Evolutionary conservation across 2,888 invertebrate genomes (phyloP).

Genomic region (Caenorhabditis drosophilae): DNA sequence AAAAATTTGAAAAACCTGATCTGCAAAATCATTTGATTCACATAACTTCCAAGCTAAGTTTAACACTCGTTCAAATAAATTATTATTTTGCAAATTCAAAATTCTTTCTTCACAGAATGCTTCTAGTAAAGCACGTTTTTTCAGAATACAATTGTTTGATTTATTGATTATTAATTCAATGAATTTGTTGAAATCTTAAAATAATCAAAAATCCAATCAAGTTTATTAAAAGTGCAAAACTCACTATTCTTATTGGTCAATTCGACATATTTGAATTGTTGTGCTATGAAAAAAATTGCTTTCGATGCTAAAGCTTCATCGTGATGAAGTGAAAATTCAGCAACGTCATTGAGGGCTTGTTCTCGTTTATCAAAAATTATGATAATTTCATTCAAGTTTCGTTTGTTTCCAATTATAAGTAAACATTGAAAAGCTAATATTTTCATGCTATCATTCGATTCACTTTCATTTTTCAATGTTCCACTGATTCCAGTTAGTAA

Average conservation of each 20-base stretch:
- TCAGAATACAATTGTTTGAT: neutral
- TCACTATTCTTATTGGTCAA: no score
- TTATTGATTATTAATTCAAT: neutral
- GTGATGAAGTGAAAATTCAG: neutral
- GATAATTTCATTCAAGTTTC: no score
- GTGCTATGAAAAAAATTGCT: neutral
- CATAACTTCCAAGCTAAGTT: neutral
- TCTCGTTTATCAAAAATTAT: constrained; percentile 12
- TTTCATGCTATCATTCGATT: constrained; percentile 34
- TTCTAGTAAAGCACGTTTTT: neutral
- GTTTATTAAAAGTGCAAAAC: no score
- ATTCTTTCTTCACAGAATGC: neutral
- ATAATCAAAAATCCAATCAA: no score
- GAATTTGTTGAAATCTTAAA: neutral
- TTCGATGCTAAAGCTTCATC: constrained; percentile 1
- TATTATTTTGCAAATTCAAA: neutral
- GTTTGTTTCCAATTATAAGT: no score
- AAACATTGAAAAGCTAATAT: constrained; percentile 22
- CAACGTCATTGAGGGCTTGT: constrained; percentile 13
- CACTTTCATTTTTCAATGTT: constrained; percentile 18
- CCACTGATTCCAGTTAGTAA: constrained; percentile 20
- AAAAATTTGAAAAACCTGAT: neutral
- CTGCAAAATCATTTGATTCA: neutral
- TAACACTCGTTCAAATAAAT: neutral
- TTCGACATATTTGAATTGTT: no score